Base-by-base conservation (phyloP, 2,113 vertebrate species). In the Azemiops feae region DNA sequence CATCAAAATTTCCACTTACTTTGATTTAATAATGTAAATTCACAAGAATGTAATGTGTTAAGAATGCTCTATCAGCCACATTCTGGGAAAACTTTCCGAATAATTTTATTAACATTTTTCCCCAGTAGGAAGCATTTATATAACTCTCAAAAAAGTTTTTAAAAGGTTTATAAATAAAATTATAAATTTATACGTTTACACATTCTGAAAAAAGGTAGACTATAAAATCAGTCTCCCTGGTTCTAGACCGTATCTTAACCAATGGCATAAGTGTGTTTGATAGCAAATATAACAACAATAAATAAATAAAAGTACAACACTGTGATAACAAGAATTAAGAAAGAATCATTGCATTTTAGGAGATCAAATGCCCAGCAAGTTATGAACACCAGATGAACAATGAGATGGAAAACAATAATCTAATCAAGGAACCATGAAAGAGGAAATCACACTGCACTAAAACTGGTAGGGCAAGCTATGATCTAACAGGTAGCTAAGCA, bases 71-170 rank as follows among this genome's bases (percentile, higher is more conserved):
- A 92, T 57, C 10, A 91, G 47, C 45, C 43, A 92, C 53, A 90
- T 91, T 74, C 50, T 91, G 89, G 93, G 94, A 92, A 14, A 6
- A 27, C 20, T 93, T 94, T 91, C 53, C 89, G 11, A 14, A 96
- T 91, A 91, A 93, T 93, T 95, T 95, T 95, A 96, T 95, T 95
- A 92, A 93, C 92, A 57, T 43, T 87, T 60, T 96, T 92, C 85
- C 85, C 89, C 91, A 91, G 87, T 92, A 88, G 89, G 95, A 96
- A 95, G 94, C 85, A 94, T 91, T 93, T 95, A 86, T 94, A 85
- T 57, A 88, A 94, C 93, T 95, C 91, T 94, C 91, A 94, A 81
- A 50, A 30, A 57, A 11, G 90, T 90, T 91, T 96, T 92, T 89
- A 52, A 89, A 16, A 89, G 53, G 0, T 55, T 91, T 95, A 60